Percentiles rank a stretch among this genome's conserved stretches.
These are phyloP conservation scores for Cetonia aurata DNA, from an alignment of 2,888 invertebrate genomes.

Conservation along the genomic window DNA sequence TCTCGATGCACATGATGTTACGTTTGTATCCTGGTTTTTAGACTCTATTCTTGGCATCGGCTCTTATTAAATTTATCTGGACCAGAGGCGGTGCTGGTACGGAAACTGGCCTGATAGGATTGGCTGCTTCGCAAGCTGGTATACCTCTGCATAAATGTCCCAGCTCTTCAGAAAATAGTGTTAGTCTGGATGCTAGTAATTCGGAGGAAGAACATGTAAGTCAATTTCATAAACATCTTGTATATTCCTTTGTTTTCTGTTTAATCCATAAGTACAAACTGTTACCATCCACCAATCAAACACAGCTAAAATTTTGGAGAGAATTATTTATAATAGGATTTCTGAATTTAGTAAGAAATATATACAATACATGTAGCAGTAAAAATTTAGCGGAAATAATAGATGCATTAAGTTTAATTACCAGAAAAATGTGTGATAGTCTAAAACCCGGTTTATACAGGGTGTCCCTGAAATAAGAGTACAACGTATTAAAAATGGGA, in stretches of 20 bases:
- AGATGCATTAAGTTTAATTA: no score
- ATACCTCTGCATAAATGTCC: constrained; percentile 69
- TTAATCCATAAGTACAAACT: no score
- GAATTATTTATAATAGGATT: neutral
- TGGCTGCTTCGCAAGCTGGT: constrained; percentile 66
- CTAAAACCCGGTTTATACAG: no score
- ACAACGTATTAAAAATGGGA: no score
- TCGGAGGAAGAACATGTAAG: constrained; percentile 79
- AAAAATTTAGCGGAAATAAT: no score
- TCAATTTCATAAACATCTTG: constrained; percentile 4
- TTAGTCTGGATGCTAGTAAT: constrained; percentile 82
- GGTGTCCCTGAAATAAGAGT: no score
- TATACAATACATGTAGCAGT: no score
- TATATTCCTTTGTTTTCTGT: no score
- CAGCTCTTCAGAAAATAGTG: constrained; percentile 83
- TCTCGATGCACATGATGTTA: neutral
- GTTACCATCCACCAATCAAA: neutral
- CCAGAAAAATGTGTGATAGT: no score
- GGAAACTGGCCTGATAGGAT: constrained; percentile 64
- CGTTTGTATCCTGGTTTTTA: constrained; percentile 63
- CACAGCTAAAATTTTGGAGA: neutral
- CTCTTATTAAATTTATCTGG: constrained; percentile 93
- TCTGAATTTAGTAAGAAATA: no score
- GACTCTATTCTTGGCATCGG: constrained; percentile 91
- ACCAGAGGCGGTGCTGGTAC: constrained; percentile 74